These are phyloP conservation scores for Mesoligia furuncula DNA, from an alignment of 2,888 invertebrate species.

Conservation along the genomic window DNA sequence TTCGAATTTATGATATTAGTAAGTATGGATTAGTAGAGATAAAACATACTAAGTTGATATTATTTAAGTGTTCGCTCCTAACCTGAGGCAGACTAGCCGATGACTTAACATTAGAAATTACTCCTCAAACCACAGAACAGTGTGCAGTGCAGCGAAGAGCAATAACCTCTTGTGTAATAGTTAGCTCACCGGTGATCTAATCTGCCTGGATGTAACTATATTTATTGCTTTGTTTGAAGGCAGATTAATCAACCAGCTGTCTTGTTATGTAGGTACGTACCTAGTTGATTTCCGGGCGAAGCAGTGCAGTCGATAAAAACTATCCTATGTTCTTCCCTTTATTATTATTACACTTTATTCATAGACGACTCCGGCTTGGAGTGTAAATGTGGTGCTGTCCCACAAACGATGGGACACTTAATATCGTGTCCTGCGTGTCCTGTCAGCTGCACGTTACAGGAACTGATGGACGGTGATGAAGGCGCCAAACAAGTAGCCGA, in stretches of 20 bases:
- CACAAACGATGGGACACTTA: no score
- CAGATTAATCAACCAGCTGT: constrained; percentile 5
- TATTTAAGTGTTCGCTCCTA: background rate
- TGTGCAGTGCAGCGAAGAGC: constrained; percentile 20
- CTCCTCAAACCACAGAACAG: background rate
- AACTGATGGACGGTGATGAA: no score
- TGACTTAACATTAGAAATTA: constrained; percentile 53
- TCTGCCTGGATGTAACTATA: constrained; percentile 14
- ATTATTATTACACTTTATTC: no score
- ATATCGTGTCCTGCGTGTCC: no score
- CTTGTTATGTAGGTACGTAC: background rate
- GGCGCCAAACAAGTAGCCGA: no score
- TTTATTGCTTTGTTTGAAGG: constrained; percentile 27
- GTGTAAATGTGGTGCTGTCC: no score
- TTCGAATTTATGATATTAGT: no score
- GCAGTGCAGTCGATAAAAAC: no score
- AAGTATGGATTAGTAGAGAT: background rate
- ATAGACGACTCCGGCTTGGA: no score
- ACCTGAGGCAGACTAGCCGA: constrained; percentile 22
- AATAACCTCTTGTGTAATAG: constrained; percentile 42
- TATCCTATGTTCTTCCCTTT: no score
- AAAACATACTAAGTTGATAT: no score
- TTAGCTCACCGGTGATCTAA: constrained; percentile 45
- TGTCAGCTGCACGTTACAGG: no score
- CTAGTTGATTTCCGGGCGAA: background rate